phyloP scores from a whole-genome alignment of 2,888 invertebrate species.

The Eubasilissa splendida region DNA sequence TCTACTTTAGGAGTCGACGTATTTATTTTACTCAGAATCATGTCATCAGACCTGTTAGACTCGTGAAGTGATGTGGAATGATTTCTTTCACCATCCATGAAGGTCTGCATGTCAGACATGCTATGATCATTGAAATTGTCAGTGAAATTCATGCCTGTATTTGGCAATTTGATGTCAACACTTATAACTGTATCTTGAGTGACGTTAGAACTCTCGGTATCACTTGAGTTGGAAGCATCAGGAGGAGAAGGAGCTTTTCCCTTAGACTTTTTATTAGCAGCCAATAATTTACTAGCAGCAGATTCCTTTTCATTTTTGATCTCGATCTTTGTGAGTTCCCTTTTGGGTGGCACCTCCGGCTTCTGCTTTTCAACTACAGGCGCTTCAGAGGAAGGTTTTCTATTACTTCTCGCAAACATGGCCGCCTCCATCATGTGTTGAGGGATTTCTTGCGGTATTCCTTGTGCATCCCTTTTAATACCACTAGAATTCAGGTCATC shows the following conservation, averaged over 20 bases:
- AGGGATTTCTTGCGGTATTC: slow-evolving; percentile 81
- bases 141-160: slow-evolving; percentile 57
- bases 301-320: slow-evolving; percentile 57
- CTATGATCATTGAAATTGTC: slow-evolving; percentile 68
- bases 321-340: slow-evolving; percentile 45
- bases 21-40: slow-evolving; percentile 61
- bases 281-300: slow-evolving; percentile 64
- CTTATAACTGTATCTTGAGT: slow-evolving; percentile 49
- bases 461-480: slow-evolving; percentile 74
- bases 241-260: slow-evolving; percentile 84
- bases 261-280: slow-evolving; percentile 73
- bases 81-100: slow-evolving; percentile 65
- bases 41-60: slow-evolving; percentile 55
- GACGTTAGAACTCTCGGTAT: slow-evolving; percentile 46
- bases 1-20: slow-evolving; percentile 71
- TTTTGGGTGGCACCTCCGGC: slow-evolving; percentile 60
- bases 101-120: slow-evolving; percentile 64
- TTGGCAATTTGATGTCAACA: slow-evolving; percentile 25
- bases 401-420: slow-evolving; percentile 78
- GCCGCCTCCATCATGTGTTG: slow-evolving; percentile 82
- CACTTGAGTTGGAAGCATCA: slow-evolving; percentile 63
- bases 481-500: slow-evolving; percentile 73
- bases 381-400: slow-evolving; percentile 72
- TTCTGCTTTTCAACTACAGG: slow-evolving; percentile 59
- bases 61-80: slow-evolving; percentile 60